phyloP scores from a whole-genome alignment of 2,113 vertebrate genomes.

The Hydropotes inermis region DNA sequence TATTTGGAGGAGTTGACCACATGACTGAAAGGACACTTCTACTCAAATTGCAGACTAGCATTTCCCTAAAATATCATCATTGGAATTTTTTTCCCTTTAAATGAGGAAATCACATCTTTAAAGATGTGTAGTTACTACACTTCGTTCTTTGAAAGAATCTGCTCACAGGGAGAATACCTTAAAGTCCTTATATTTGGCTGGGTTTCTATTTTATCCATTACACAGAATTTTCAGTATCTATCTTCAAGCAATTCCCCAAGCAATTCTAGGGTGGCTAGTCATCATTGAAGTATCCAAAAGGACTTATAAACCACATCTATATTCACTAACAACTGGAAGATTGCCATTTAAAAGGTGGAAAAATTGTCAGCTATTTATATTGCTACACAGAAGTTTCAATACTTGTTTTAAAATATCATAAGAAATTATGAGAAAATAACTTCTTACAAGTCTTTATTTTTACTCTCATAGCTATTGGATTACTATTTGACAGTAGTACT shows the following conservation, averaged over 20 bases:
- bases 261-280: neutral
- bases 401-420: neutral
- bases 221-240: neutral
- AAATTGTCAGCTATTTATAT: neutral
- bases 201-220: neutral
- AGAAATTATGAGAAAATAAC: neutral
- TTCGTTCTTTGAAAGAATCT: neutral
- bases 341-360: neutral
- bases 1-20: neutral
- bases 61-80: neutral
- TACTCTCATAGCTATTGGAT: neutral
- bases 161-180: neutral
- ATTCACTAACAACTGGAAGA: neutral
- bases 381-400: neutral
- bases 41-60: neutral
- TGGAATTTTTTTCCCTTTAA: neutral
- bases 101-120: neutral
- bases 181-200: neutral
- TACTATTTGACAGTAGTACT: neutral
- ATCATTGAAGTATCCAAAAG: neutral
- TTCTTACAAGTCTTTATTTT: neutral
- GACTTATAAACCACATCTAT: neutral
- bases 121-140: neutral
- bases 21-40: neutral
- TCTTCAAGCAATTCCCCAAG: neutral